Conservation (phyloP, 2,113 vertebrate species). For the Bubo blakistoni region DNA sequence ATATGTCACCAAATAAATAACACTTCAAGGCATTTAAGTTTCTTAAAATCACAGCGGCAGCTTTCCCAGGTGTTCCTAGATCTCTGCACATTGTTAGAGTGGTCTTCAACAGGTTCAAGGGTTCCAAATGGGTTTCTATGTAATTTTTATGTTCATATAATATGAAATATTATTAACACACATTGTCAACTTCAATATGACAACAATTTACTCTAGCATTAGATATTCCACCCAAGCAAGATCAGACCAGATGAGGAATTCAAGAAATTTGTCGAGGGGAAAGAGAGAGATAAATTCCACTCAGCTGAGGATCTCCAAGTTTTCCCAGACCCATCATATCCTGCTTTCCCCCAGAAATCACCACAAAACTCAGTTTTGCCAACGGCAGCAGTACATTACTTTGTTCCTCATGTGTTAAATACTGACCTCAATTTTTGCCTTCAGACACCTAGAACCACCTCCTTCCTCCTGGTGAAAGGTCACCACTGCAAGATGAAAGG, state of each 20-base stretch:
- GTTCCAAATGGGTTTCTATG: neutral
- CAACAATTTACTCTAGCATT: neutral
- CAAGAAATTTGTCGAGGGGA: neutral
- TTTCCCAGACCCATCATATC: neutral
- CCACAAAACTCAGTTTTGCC: neutral
- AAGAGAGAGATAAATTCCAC: neutral
- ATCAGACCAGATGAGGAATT: neutral
- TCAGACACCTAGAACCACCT: neutral
- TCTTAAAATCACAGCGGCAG: neutral
- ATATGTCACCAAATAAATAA: conserved; percentile 1
- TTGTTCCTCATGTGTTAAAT: neutral
- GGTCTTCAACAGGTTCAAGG: neutral
- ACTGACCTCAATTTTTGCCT: neutral
- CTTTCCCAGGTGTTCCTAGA: neutral
- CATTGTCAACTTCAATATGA: neutral
- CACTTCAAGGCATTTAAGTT: neutral
- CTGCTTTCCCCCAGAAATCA: neutral
- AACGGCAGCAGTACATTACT: neutral
- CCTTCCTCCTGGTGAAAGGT: neutral
- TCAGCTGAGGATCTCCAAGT: neutral
- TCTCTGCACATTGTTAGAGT: neutral
- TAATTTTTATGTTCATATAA: neutral
- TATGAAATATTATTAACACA: neutral
- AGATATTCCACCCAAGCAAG: neutral
- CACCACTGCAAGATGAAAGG: neutral